A percentile compares a stretch with the other conserved stretches of the same genome.
These are phyloP conservation scores for Muricea muricata DNA, from an alignment of 92 coral and sea anemone genomes.

Conservation along the genomic window DNA sequence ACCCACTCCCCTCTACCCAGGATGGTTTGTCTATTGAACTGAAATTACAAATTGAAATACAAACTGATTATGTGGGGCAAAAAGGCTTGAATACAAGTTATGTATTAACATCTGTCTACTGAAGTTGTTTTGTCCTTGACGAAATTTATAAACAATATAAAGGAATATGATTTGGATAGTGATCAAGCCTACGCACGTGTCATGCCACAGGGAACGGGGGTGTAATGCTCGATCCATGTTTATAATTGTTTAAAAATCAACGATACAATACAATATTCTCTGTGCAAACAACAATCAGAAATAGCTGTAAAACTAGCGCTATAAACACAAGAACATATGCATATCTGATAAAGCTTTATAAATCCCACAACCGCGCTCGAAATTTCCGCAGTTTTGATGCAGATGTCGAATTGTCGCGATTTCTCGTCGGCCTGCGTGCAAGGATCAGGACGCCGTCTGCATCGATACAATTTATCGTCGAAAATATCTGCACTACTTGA, in stretches of 20 bases:
- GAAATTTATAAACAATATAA: background rate
- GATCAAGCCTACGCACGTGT: background rate
- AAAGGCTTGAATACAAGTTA: no score
- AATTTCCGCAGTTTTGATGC: background rate
- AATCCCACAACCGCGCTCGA: background rate
- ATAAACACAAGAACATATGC: background rate
- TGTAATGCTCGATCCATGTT: no score
- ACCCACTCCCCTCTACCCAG: no score
- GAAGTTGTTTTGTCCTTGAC: no score
- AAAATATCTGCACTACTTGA: background rate
- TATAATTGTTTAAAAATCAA: no score
- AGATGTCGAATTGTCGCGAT: background rate
- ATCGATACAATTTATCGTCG: background rate
- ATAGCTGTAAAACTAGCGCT: background rate
- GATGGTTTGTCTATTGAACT: no score
- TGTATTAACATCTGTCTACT: no score
- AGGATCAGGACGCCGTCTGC: background rate
- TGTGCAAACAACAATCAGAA: background rate
- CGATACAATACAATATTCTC: no score
- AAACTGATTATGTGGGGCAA: no score
- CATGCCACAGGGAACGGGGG: background rate
- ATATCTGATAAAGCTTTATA: background rate
- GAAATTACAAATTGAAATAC: no score
- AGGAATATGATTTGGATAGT: background rate
- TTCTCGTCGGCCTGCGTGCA: background rate